Conservation (phyloP, 2,797 vertebrate species). For the Danio kyathit region DNA sequence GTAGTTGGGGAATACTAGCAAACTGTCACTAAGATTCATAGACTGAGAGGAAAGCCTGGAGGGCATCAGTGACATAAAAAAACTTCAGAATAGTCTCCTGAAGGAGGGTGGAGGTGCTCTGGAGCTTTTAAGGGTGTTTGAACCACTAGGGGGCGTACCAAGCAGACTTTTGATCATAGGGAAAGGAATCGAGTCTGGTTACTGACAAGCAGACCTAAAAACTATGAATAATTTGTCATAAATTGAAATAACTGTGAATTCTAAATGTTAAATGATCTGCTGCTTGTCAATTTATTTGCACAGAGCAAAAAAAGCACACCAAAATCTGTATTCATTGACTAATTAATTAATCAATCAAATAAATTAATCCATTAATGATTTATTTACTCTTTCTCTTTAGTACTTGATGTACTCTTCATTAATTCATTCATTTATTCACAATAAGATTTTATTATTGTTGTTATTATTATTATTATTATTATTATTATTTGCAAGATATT, state of each 20-base stretch:
- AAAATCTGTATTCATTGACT: too few species aligned
- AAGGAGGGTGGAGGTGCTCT: slow-evolving; percentile 12
- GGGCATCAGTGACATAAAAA: slow-evolving; percentile 49
- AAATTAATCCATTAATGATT: too few species aligned
- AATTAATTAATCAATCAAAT: too few species aligned
- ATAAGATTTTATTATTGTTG: too few species aligned
- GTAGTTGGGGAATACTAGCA: slow-evolving; percentile 61
- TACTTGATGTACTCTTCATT: too few species aligned
- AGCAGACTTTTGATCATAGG: neutral
- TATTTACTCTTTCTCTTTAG: too few species aligned
- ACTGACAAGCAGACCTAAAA: neutral
- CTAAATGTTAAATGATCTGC: neutral
- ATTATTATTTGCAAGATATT: too few species aligned
- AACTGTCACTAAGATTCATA: slow-evolving; percentile 70
- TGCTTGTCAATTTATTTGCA: neutral
- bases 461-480: too few species aligned
- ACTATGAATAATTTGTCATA: neutral
- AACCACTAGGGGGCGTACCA: slow-evolving; percentile 48
- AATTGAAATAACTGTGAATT: neutral
- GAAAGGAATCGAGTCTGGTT: neutral
- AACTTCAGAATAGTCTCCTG: slow-evolving; percentile 26
- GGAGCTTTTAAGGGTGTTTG: slow-evolving; percentile 17
- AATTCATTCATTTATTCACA: too few species aligned
- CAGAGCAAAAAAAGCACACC: neutral
- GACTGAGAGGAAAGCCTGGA: slow-evolving; percentile 60